phyloP scores from a whole-genome alignment of 2,888 invertebrate genomes.

The Ptilodon capucinus region DNA sequence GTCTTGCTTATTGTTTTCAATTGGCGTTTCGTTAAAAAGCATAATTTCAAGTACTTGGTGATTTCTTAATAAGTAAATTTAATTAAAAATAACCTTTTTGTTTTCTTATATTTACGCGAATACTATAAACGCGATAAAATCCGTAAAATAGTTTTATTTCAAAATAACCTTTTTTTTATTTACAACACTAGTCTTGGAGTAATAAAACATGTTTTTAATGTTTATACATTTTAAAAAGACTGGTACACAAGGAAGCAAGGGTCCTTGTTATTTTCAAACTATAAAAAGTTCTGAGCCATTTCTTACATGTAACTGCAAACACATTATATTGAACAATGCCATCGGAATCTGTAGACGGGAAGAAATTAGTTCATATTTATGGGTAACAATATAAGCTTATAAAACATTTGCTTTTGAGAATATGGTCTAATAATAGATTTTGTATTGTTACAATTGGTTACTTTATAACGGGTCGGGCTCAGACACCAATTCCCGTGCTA shows the following conservation, averaged over 20 bases:
- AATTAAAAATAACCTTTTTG: too few species aligned
- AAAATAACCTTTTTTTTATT: not conserved
- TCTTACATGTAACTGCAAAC: conserved; percentile 15
- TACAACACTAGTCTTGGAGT: not conserved
- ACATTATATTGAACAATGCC: too few species aligned
- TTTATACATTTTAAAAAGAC: conserved; percentile 30
- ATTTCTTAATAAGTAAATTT: not conserved
- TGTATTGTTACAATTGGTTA: conserved; percentile 4
- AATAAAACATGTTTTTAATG: conserved; percentile 7
- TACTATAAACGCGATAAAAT: too few species aligned
- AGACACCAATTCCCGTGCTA: conserved; percentile 21
- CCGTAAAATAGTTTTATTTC: too few species aligned
- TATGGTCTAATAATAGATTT: not conserved
- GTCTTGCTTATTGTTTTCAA: too few species aligned
- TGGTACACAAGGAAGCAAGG: conserved; percentile 20
- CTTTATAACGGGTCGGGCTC: conserved; percentile 12
- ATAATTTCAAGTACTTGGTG: too few species aligned
- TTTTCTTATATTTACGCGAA: too few species aligned
- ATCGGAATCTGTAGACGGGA: too few species aligned
- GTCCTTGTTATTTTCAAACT: conserved; percentile 9
- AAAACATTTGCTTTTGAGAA: not conserved
- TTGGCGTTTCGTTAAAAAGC: not conserved
- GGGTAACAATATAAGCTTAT: not conserved
- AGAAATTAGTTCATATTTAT: too few species aligned
- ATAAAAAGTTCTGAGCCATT: conserved; percentile 26